These are phyloP conservation scores for Dermatemys mawii DNA, from an alignment of 2,113 vertebrate genomes.

Conservation along the genomic window DNA sequence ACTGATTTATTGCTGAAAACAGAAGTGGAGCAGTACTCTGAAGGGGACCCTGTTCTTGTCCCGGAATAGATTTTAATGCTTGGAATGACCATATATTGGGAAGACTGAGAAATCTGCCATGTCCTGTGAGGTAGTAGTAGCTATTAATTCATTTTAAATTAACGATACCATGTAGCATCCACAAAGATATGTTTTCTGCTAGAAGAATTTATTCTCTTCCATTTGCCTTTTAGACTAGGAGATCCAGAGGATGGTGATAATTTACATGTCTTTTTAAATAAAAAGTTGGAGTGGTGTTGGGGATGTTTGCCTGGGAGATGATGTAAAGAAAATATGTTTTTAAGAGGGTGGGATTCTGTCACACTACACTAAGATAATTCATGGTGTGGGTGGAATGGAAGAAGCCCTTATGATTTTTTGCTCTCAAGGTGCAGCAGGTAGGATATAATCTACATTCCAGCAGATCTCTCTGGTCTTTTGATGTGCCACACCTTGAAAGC, in stretches of 20 bases:
- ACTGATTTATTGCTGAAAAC: not conserved
- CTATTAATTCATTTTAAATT: not conserved
- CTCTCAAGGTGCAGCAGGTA: not conserved
- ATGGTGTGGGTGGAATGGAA: not conserved
- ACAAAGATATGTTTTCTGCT: not conserved
- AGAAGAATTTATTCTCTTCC: not conserved
- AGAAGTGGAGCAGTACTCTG: not conserved
- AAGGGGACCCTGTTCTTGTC: constrained; percentile 1
- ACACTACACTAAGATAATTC: not conserved
- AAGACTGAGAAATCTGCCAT: not conserved
- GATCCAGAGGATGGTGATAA: not conserved
- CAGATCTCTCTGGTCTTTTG: not conserved
- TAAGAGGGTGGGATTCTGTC: not conserved
- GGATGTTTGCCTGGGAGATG: not conserved
- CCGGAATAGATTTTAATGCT: accelerated
- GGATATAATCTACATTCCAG: not conserved
- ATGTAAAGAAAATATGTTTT: not conserved
- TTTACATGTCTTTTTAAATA: not conserved
- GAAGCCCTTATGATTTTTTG: not conserved
- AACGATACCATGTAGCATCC: not conserved
- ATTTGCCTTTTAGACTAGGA: no score
- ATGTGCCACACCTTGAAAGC: not conserved
- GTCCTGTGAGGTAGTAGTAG: not conserved
- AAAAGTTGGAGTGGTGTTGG: not conserved
- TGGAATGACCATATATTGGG: not conserved